Conservation (phyloP, 2,113 vertebrate genomes). For the Ciconia stormi region DNA sequence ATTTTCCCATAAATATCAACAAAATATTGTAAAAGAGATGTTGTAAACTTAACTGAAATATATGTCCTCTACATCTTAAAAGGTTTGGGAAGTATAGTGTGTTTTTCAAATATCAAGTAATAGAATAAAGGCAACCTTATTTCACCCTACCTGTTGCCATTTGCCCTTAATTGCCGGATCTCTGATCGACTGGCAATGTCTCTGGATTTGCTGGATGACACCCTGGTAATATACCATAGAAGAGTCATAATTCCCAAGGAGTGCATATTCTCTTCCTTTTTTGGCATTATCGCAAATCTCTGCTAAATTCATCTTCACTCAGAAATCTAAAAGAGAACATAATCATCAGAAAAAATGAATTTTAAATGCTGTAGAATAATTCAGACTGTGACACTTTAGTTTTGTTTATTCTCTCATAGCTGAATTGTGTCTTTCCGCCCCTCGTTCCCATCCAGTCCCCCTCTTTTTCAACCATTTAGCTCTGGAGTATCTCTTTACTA, state of each 20-base stretch:
- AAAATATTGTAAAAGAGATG: not conserved
- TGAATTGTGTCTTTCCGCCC: not conserved
- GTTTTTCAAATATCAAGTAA: not conserved
- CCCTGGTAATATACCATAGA: constrained; percentile 97
- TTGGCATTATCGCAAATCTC: constrained; percentile 97
- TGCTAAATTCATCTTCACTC: constrained; percentile 87
- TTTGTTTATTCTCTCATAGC: not conserved
- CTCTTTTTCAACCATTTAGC: not conserved
- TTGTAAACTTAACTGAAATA: not conserved
- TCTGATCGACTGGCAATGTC: constrained; percentile 86
- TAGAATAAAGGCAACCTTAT: not conserved
- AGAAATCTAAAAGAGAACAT: constrained; percentile 67
- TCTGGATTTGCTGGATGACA: constrained; percentile 95
- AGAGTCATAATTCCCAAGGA: constrained; percentile 97
- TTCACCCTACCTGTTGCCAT: constrained; percentile 89
- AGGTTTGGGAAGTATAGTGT: not conserved
- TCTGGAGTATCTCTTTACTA: not conserved
- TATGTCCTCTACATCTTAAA: not conserved
- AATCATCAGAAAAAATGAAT: not conserved
- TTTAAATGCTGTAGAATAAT: not conserved
- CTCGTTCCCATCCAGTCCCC: fast-evolving
- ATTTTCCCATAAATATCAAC: not conserved
- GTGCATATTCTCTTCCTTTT: constrained; percentile 94
- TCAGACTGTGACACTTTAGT: not conserved
- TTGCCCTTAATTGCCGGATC: constrained; percentile 90